Evolutionary conservation across 2,888 invertebrate species (phyloP), one percentile per base, ranked within the genome.

Genomic region (Orchestes rusci): DNA sequence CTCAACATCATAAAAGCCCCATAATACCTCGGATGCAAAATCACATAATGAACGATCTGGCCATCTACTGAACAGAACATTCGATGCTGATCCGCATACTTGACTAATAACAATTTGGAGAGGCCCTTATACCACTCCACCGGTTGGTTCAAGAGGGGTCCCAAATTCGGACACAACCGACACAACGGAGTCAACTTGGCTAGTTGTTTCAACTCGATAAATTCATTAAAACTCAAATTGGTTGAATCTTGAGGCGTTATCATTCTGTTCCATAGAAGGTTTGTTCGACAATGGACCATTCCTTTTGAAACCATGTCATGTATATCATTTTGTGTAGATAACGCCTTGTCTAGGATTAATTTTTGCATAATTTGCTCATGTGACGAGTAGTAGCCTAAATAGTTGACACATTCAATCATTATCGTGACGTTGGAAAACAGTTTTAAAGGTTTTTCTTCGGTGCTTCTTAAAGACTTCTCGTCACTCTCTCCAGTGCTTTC

Each of bases 211-310:
- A 84, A 65, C 62, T 83, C 82, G 36, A 71, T 67, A 55, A 84
- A 80, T 61, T 84, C 83, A 2, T 65, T 64, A 55, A 74, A 81
- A 3, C 69, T 73, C 60, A 82, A 68, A 33, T 64, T 59, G 44
- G 63, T 68, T 28, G 63, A 62, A 38, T 70, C 72, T 48, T 71
- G 70, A 27, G 62, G 65, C 32, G 66, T 64, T n/a, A 80, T 65
- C 41, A 84, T 67, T 57, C 80, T 74, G 53, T 79, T 77, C 84
- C 84, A 84, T 3, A 84, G 66, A n/a, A 76, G 66, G 63, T 83
- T 81, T 27, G 81, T 76, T 36, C 81, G 69, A 61, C 84, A 84
- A 58, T 82, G 78, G 10, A 79, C 70, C 58, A 77, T 77, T n/a
- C n/a, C n/a, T 56, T 73, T 73, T 8, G 74, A 70, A 3, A 83